Evolutionary conservation across 2,888 invertebrate genomes (phyloP).

Genomic region (Spisula solida): DNA sequence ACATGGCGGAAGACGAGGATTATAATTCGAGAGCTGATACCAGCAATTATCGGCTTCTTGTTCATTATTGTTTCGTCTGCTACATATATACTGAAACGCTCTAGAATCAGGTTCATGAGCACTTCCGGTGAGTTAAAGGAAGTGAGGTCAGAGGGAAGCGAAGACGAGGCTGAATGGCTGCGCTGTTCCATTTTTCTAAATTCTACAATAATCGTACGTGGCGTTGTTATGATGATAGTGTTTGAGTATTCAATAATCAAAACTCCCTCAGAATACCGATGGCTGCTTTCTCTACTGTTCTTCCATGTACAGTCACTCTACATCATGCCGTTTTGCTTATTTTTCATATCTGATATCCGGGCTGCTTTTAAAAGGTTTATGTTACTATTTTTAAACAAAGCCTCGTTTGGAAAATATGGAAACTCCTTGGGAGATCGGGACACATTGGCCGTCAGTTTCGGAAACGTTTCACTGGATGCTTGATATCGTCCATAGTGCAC

Average conservation of each 20-base stretch:
- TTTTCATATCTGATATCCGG: constrained; percentile 57
- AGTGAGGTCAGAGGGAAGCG: constrained; percentile 31
- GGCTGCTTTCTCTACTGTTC: constrained; percentile 25
- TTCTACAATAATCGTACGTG: constrained; percentile 37
- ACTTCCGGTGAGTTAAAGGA: constrained; percentile 43
- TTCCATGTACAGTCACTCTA: constrained; percentile 53
- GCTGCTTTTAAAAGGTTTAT: constrained; percentile 29
- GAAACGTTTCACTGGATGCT: constrained; percentile 24
- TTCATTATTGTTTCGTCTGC: constrained; percentile 27
- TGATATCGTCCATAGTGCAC: neutral
- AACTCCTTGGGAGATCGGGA: constrained; percentile 40
- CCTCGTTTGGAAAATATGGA: constrained; percentile 44
- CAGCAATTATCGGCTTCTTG: constrained; percentile 39
- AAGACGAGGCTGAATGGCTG: constrained; percentile 44
- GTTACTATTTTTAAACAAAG: constrained; percentile 20
- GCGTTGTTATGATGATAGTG: constrained; percentile 16
- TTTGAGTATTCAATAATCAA: neutral
- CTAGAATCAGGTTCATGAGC: constrained; percentile 21
- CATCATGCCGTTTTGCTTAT: constrained; percentile 46
- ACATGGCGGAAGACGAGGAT: constrained; percentile 22
- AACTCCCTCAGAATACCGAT: neutral
- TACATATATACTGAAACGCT: constrained; percentile 39
- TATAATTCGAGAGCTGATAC: constrained; percentile 37
- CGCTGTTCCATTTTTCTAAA: constrained; percentile 43
- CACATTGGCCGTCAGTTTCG: constrained; percentile 50